phyloP scores from a whole-genome alignment of 2,888 invertebrate species.

The Caradrina kadenii region DNA sequence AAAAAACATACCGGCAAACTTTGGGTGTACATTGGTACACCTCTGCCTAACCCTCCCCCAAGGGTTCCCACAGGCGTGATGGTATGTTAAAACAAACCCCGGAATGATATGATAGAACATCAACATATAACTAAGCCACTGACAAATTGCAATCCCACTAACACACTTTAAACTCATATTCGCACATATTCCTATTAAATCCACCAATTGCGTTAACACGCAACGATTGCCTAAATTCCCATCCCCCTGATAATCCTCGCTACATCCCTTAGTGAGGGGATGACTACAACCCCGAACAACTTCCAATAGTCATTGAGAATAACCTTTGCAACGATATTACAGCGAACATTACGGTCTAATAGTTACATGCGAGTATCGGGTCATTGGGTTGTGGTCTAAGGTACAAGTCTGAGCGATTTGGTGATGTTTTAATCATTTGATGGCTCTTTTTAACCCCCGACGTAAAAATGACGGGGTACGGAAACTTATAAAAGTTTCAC shows the following conservation, averaged over 20 bases:
- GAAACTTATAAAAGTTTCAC: too few species aligned
- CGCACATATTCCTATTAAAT: slow-evolving; percentile 28
- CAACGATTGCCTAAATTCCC: slow-evolving; percentile 38
- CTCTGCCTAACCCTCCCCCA: too few species aligned
- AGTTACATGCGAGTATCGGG: slow-evolving; percentile 53
- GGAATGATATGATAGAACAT: background rate
- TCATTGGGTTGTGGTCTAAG: slow-evolving; percentile 23
- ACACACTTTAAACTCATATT: slow-evolving; percentile 27
- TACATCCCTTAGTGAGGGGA: slow-evolving; percentile 44
- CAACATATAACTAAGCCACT: slow-evolving; percentile 7
- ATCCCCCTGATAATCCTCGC: slow-evolving; percentile 46
- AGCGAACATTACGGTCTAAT: slow-evolving; percentile 53
- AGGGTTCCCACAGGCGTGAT: too few species aligned
- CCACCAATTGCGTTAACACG: slow-evolving; percentile 30
- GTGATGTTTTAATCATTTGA: background rate
- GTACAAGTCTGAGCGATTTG: slow-evolving; percentile 18
- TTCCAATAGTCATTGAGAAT: slow-evolving; percentile 58
- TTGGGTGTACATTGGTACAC: too few species aligned
- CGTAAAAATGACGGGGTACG: too few species aligned
- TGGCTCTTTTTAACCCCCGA: too few species aligned
- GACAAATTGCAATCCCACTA: slow-evolving; percentile 27
- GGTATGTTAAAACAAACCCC: too few species aligned
- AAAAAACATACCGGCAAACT: too few species aligned
- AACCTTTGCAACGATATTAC: slow-evolving; percentile 52
- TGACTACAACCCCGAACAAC: slow-evolving; percentile 54